phyloP scores from a whole-genome alignment of 2,113 vertebrate species.

The Rhegmatorhina hoffmannsi region DNA sequence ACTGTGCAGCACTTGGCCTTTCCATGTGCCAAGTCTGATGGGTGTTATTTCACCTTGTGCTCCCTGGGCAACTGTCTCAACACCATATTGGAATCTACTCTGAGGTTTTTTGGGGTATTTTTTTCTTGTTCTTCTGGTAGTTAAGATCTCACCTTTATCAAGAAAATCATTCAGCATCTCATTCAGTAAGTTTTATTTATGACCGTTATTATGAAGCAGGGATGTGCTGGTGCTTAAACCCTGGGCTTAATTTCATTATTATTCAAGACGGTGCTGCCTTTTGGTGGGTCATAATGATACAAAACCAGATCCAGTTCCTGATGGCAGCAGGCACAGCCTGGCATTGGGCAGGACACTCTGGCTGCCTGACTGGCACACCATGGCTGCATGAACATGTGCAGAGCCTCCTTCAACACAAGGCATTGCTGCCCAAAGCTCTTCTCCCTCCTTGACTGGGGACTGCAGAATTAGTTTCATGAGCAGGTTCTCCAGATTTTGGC shows the following conservation, averaged over 20 bases:
- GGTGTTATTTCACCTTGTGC: background rate
- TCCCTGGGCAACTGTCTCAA: background rate
- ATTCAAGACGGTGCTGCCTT: background rate
- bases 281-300: background rate
- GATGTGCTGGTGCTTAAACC: background rate
- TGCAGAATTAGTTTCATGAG: background rate
- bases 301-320: background rate
- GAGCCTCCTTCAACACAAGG: background rate
- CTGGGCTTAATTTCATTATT: background rate
- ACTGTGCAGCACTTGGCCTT: background rate
- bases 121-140: background rate
- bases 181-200: background rate
- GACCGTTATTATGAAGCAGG: background rate
- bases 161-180: background rate
- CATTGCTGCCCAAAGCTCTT: background rate
- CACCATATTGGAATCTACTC: background rate
- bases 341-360: background rate
- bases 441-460: background rate
- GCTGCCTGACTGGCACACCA: background rate
- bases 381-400: accelerated
- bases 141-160: background rate
- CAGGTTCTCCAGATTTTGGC: background rate
- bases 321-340: background rate
- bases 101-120: background rate
- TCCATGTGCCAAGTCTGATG: background rate